Base-by-base conservation (phyloP, 2,888 invertebrate genomes). In the Trichopria drosophilae region DNA sequence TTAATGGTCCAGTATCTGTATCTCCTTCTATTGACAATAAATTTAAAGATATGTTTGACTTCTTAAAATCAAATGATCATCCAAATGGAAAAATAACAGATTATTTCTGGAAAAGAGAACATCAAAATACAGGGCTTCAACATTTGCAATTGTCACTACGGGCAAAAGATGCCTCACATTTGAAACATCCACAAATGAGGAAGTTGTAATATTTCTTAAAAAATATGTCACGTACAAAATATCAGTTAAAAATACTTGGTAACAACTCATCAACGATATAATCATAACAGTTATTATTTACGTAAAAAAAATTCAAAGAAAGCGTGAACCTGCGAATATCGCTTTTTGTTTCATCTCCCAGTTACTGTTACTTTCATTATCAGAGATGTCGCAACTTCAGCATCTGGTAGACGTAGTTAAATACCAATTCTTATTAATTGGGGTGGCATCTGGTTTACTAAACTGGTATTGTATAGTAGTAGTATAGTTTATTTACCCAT, bases 391-490 rank as follows among this genome's bases (percentile, higher is more conserved):
- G 41, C 53, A 4, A 12, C 41, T 16, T 59, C 59, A 6, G 53
- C 58, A 26, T 63, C 65, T 7, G 64, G 61, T 3, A 60, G 63
- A 52, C 56, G 58, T 40, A 60, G 55, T 7, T 50, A 65, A 12
- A 47, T 41, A 24, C 22, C 57, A 22, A 65, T 62, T 23, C 59
- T 46, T 26, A 35, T 62, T 53, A 39, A 39, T 59, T 36, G 54
- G 57, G 9, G 61, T 59, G 51, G 65, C 65, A 58, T 63, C 67
- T 28, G 48, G 55, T 18, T 48, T 58, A 19, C 49, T 69, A 20
- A 61, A 58, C 34, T 59, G 53, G 40, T 67, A 68, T 28, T 23
- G 63, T 6, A 69, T n/a, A n/a, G n/a, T n/a, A n/a, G n/a, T n/a
- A n/a, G n/a, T n/a, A n/a, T n/a, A n/a, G n/a, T n/a, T n/a, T n/a